A percentile compares a stretch with the other conserved stretches of the same genome.
Evolutionary conservation across 2,888 invertebrate species (phyloP).

Genomic region (Melikaiella ostensackeni): DNA sequence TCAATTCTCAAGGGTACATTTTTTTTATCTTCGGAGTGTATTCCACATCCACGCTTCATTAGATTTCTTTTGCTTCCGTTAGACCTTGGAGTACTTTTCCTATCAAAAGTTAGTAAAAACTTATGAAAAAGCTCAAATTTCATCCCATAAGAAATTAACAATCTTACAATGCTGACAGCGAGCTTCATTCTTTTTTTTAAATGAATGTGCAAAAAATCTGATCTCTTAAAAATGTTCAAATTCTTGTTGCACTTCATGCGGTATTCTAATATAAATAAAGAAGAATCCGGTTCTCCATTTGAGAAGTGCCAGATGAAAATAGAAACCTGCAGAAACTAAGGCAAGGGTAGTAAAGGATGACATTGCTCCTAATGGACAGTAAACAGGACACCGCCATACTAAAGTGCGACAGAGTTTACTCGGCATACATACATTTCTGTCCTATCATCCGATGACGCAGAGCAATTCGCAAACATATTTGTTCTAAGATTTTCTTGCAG

Average conservation of each 20-base stretch:
- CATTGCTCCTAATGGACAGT: conserved; percentile 60
- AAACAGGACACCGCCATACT: conserved; percentile 56
- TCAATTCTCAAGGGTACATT: conserved; percentile 14
- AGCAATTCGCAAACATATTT: conserved; percentile 32
- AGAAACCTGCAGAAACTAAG: conserved; percentile 17
- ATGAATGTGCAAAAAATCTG: neutral
- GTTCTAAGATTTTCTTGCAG: neutral
- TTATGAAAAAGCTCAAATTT: neutral
- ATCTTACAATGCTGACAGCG: neutral
- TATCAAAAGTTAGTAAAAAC: too few species aligned
- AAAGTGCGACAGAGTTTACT: conserved; percentile 44
- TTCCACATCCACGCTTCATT: neutral
- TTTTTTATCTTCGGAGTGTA: neutral
- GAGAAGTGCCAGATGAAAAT: neutral
- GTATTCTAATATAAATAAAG: neutral
- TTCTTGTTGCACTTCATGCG: neutral
- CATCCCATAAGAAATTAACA: neutral
- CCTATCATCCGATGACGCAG: neutral
- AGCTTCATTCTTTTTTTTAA: neutral
- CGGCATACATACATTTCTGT: neutral
- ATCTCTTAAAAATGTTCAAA: neutral
- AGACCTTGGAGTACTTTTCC: too few species aligned
- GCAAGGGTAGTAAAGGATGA: conserved; percentile 52
- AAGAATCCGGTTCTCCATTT: neutral
- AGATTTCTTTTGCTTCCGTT: neutral